Percentiles rank a stretch among this genome's conserved stretches.
Conservation (phyloP, 1,140 invertebrate genomes). For the Sminthurinus signatus region DNA sequence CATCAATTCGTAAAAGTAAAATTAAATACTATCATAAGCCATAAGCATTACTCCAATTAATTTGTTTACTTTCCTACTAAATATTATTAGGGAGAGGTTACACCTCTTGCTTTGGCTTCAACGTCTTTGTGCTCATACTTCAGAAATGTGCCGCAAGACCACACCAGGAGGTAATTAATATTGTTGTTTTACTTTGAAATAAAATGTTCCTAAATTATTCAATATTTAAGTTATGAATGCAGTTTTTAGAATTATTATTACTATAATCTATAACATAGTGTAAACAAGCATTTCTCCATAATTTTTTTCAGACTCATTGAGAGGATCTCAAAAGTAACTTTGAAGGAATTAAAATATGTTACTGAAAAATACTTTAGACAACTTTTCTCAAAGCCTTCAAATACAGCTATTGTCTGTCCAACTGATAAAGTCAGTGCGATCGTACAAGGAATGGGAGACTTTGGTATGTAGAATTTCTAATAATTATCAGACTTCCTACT, state of each 20-base stretch:
- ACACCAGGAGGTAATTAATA: slow-evolving; percentile 58
- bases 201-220: too few relatives aligned
- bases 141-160: slow-evolving; percentile 58
- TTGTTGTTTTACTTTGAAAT: too few relatives aligned
- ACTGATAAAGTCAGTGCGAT: slow-evolving; percentile 65
- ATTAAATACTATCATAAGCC: too few relatives aligned
- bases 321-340: slow-evolving; percentile 58
- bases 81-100: slow-evolving; percentile 68
- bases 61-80: too few relatives aligned
- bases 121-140: slow-evolving; percentile 67
- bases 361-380: slow-evolving; percentile 61
- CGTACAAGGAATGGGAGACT: slow-evolving; percentile 59
- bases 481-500: slow-evolving; percentile 9
- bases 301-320: slow-evolving; percentile 50
- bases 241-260: too few relatives aligned
- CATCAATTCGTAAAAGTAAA: too few relatives aligned
- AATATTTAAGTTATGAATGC: too few relatives aligned
- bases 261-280: too few relatives aligned
- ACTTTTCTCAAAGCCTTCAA: slow-evolving; percentile 55
- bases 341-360: slow-evolving; percentile 57
- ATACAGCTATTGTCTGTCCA: slow-evolving; percentile 65
- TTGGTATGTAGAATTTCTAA: slow-evolving; percentile 42
- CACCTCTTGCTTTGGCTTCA: slow-evolving; percentile 60
- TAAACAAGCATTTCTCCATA: too few relatives aligned
- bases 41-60: too few relatives aligned